Conservation (phyloP, 2,797 vertebrate genomes). For the Dermochelys coriacea region DNA sequence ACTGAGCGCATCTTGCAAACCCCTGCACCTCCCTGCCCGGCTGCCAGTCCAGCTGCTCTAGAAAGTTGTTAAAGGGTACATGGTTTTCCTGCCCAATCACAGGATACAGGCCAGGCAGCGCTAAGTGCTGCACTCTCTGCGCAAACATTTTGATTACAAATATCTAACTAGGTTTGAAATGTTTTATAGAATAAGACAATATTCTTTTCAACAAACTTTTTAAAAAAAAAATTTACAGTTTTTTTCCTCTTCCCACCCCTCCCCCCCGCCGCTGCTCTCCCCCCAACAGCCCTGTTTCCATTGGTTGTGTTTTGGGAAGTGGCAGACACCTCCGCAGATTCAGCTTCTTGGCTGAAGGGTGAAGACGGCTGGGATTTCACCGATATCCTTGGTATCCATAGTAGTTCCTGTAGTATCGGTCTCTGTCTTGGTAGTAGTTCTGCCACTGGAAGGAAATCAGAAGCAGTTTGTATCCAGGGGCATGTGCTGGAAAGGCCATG, state of each 20-base stretch:
- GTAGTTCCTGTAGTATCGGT: slow-evolving; percentile 83
- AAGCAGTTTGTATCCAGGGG: not conserved
- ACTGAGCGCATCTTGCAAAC: not conserved
- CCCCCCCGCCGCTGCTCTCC: slow-evolving; percentile 59
- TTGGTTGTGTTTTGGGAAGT: slow-evolving; percentile 73
- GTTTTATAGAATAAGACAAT: slow-evolving; percentile 82
- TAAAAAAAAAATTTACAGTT: slow-evolving; percentile 79
- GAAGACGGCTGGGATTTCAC: slow-evolving; percentile 73
- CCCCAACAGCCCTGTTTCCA: slow-evolving; percentile 72
- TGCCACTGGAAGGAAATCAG: slow-evolving; percentile 84
- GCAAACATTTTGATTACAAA: slow-evolving; percentile 78
- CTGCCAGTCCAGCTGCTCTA: slow-evolving; percentile 43
- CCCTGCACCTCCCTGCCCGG: not conserved
- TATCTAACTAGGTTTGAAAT: slow-evolving; percentile 79
- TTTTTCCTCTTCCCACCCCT: slow-evolving; percentile 50
- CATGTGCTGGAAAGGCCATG: not conserved
- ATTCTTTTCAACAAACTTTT: slow-evolving; percentile 81
- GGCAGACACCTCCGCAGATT: slow-evolving; percentile 38
- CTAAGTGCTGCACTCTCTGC: slow-evolving; percentile 66
- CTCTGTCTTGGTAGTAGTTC: slow-evolving; percentile 81
- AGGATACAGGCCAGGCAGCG: slow-evolving; percentile 63
- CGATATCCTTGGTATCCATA: slow-evolving; percentile 82
- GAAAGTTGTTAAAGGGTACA: slow-evolving; percentile 23
- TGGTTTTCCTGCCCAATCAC: slow-evolving; percentile 47
- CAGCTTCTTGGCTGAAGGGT: slow-evolving; percentile 67